phyloP scores from a whole-genome alignment of 2,888 invertebrate genomes.

The Dryocosmus kuriphilus region DNA sequence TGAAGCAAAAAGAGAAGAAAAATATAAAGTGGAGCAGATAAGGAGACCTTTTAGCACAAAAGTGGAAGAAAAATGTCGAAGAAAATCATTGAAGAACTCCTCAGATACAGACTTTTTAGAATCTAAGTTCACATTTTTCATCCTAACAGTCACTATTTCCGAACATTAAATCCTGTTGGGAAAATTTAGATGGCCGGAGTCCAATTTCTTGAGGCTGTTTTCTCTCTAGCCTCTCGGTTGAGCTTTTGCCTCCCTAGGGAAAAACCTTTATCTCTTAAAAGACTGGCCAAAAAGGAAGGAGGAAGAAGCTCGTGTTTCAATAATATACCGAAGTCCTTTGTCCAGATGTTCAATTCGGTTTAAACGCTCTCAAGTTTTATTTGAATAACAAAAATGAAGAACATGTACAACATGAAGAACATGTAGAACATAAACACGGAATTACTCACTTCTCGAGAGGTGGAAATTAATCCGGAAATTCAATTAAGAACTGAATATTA shows the following conservation, averaged over 20 bases:
- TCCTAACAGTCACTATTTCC: not conserved
- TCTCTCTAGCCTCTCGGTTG: not conserved
- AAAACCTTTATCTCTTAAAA: not conserved
- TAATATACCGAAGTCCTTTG: not conserved
- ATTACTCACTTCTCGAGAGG: not conserved
- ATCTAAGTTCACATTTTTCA: not conserved
- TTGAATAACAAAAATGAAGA: not conserved
- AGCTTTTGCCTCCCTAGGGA: not conserved
- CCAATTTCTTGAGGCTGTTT: not conserved
- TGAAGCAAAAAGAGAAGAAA: not conserved
- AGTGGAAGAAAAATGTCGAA: not conserved
- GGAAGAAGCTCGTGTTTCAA: not conserved
- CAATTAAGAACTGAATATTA: not conserved
- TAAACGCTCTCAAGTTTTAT: slow-evolving; percentile 5
- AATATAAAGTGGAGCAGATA: not conserved
- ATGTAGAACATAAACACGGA: not conserved
- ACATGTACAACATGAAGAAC: not conserved
- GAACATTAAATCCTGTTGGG: not conserved
- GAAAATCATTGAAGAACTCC: not conserved
- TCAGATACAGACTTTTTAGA: not conserved
- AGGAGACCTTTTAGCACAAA: not conserved
- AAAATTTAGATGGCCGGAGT: not conserved
- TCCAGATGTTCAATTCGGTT: not conserved
- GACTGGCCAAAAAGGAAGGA: not conserved
- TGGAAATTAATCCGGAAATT: not conserved